Evolutionary conservation across 2,797 vertebrate species (phyloP), one percentile per base, ranked within the genome.

Genomic region (Pempheris klunzingeri): DNA sequence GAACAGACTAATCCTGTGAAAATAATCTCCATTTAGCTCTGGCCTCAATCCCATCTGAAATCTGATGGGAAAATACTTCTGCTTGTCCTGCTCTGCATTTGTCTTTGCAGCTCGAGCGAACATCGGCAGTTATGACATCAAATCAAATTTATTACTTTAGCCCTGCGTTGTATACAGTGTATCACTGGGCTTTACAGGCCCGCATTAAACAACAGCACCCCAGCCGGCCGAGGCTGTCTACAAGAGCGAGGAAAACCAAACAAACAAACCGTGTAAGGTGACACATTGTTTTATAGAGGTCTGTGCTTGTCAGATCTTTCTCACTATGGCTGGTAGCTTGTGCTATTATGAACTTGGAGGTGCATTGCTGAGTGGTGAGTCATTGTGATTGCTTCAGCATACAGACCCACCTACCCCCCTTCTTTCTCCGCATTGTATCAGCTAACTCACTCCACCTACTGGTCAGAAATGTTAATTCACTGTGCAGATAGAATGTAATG

Each of bases 361-460:
- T 84, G 79, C 93, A 91, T 93, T 89, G 85, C 87, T 87, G 81
- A 83, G 84, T 58, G 78, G 87, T 93, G 93, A 93, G 77, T 94
- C 92, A 94, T 81, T 61, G 78, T 86, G 80, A 86, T 83, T 69
- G 80, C 83, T 86, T 87, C 85, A 86, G 79, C 85, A 78, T 32
- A 57, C 78, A 64, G 61, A 13, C 47, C 69, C 71, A 10, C 43
- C 77, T 36, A 32, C 82, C 74, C 55, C 22, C 59, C 54, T 14
- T 58, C 53, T 58, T 72, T 69, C 66, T 71, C 76, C 1, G 54
- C 55, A 81, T 34, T 84, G 76, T 84, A 61, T 73, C 49, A 54
- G 87, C 85, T 90, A 62, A 87, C 81, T 86, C 18, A 20, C 90
- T 76, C 92, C 93, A 85, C 83, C 92, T 92, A 71, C 88, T 91